Percentiles rank a stretch among this genome's conserved stretches.
These are phyloP conservation scores for Aethes cnicana DNA, from an alignment of 2,888 invertebrate genomes.

Conservation along the genomic window DNA sequence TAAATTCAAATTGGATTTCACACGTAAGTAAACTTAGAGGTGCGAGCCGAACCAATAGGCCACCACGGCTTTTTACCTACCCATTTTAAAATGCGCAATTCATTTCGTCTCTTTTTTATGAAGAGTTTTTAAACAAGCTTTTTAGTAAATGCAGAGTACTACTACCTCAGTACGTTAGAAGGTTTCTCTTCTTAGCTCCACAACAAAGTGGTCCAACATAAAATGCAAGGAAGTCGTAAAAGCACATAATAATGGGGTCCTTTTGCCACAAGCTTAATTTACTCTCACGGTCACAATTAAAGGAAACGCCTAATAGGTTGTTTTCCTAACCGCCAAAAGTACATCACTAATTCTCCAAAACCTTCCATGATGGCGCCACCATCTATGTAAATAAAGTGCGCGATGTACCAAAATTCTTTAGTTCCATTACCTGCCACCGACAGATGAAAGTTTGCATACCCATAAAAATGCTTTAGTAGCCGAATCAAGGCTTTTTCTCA, in stretches of 20 bases:
- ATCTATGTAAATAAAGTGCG: not conserved
- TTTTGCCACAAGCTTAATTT: constrained; percentile 28
- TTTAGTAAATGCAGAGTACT: too few relatives aligned
- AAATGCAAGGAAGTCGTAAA: constrained; percentile 15
- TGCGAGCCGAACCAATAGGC: too few relatives aligned
- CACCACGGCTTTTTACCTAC: too few relatives aligned
- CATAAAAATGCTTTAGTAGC: constrained; percentile 23
- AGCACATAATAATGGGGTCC: constrained; percentile 19
- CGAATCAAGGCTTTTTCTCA: constrained; percentile 28
- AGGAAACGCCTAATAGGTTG: constrained; percentile 20
- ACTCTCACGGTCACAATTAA: constrained; percentile 30
- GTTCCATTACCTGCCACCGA: constrained; percentile 10
- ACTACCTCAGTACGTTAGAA: too few relatives aligned
- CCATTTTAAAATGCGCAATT: too few relatives aligned
- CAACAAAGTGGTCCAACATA: too few relatives aligned
- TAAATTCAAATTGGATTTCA: too few relatives aligned
- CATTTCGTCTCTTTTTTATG: too few relatives aligned
- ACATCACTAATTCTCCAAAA: not conserved
- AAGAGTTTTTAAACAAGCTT: too few relatives aligned
- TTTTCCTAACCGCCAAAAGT: constrained; percentile 20
- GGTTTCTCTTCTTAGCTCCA: too few relatives aligned
- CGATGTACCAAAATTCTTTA: not conserved
- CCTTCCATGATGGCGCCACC: constrained; percentile 4
- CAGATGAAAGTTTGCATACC: not conserved
- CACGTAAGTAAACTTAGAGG: too few relatives aligned